Evolutionary conservation across 2,888 invertebrate species (phyloP).

Genomic region (Pherbina coryleti): DNA sequence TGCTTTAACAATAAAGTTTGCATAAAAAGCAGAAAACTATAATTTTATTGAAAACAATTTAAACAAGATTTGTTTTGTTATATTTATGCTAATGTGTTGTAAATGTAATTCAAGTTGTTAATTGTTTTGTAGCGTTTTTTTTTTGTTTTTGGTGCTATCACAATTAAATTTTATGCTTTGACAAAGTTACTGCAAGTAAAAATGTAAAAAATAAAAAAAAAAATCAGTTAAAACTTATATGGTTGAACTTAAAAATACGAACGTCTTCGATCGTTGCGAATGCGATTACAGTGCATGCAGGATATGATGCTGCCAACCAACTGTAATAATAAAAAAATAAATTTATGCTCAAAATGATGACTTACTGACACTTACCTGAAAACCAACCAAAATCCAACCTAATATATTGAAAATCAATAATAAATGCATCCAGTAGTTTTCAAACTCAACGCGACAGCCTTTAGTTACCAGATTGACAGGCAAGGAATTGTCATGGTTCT

Average conservation of each 20-base stretch:
- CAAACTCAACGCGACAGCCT: constrained; percentile 60
- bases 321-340: constrained; percentile 48
- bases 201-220: too few species aligned
- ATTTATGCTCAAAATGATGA: background rate
- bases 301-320: constrained; percentile 81
- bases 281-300: constrained; percentile 86
- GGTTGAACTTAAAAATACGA: constrained; percentile 72
- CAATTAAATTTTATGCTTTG: too few species aligned
- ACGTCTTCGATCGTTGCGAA: constrained; percentile 84
- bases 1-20: too few species aligned
- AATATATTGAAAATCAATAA: constrained; percentile 57
- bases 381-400: constrained; percentile 53
- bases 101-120: background rate
- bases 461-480: constrained; percentile 57
- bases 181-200: too few species aligned
- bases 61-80: background rate
- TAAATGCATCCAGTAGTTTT: constrained; percentile 59
- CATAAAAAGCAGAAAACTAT: background rate
- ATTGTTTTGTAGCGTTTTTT: background rate
- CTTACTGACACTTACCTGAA: constrained; percentile 53
- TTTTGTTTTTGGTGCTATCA: background rate
- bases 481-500: constrained; percentile 53
- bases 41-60: background rate
- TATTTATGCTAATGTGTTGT: background rate
- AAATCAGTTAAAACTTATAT: background rate